Evolutionary conservation across 2,888 invertebrate species (phyloP).

Genomic region (Elysia crispata): DNA sequence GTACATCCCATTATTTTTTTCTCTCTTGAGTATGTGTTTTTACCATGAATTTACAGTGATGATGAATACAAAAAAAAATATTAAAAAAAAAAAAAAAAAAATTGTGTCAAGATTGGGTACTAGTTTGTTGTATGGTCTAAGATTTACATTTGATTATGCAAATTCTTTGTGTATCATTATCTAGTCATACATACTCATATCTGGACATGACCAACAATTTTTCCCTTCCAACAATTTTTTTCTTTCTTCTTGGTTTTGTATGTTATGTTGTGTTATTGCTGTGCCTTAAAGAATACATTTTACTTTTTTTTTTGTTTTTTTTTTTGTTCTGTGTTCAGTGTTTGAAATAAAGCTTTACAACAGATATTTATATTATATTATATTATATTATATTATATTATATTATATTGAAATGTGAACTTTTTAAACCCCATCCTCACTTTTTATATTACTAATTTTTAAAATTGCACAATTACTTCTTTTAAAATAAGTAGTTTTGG

Average conservation of each 20-base stretch:
- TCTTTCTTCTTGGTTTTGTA: conserved; percentile 34
- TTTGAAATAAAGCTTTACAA: conserved; percentile 71
- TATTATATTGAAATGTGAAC: conserved; percentile 10
- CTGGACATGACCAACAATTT: conserved; percentile 43
- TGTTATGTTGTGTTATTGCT: conserved; percentile 64
- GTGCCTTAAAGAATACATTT: conserved; percentile 71
- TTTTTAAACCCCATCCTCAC: too few species aligned
- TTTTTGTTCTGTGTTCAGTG: conserved; percentile 65
- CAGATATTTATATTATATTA: conserved; percentile 66
- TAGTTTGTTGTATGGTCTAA: conserved; percentile 48
- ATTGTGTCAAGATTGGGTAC: neutral
- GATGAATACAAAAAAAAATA: neutral
- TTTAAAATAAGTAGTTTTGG: conserved; percentile 46
- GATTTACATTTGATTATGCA: conserved; percentile 42
- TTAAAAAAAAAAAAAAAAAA: too few species aligned
- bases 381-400: conserved; percentile 62
- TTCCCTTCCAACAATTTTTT: conserved; percentile 15
- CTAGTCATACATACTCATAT: conserved; percentile 52
- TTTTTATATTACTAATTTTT: conserved; percentile 37
- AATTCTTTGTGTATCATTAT: conserved; percentile 43
- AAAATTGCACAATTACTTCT: conserved; percentile 43
- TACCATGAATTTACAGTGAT: neutral
- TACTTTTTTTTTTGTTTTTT: conserved; percentile 62
- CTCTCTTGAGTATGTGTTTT: neutral
- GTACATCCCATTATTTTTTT: conserved; percentile 14